phyloP scores from a whole-genome alignment of 2,888 invertebrate genomes.

The Phlogophora meticulosa region DNA sequence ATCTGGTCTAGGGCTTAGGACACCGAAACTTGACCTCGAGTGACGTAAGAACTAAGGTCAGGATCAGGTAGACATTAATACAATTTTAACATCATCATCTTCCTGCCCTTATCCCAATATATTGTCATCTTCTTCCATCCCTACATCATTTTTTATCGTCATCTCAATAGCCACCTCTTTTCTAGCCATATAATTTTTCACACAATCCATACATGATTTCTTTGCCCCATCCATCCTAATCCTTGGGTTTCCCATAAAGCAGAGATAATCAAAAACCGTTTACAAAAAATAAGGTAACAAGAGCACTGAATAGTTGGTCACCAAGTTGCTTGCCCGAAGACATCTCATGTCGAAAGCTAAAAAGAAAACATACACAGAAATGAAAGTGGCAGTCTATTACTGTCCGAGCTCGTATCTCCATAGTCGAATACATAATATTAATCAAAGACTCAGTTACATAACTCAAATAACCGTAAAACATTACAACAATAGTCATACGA shows the following conservation, averaged over 20 bases:
- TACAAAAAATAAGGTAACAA: not conserved
- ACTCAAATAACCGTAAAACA: conserved; percentile 39
- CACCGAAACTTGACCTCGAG: too few relatives aligned
- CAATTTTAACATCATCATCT: too few relatives aligned
- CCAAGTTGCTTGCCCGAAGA: not conserved
- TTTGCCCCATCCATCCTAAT: too few relatives aligned
- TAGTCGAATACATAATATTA: conserved; percentile 30
- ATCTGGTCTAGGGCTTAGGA: conserved; percentile 1
- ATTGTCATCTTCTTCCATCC: too few relatives aligned
- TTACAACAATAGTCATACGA: conserved; percentile 43
- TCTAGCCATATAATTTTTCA: too few relatives aligned
- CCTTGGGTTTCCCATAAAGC: too few relatives aligned
- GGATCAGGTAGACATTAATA: too few relatives aligned
- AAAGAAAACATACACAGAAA: conserved; percentile 11
- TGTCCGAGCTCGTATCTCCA: conserved; percentile 5
- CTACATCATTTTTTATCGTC: too few relatives aligned
- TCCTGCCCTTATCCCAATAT: too few relatives aligned
- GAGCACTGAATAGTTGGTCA: not conserved
- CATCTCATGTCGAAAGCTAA: not conserved
- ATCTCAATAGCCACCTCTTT: too few relatives aligned
- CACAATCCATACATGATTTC: too few relatives aligned
- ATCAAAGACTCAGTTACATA: conserved; percentile 37
- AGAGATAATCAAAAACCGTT: not conserved
- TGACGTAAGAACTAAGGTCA: too few relatives aligned
- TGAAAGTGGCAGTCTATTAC: conserved; percentile 20